A percentile compares a stretch with the other conserved stretches of the same genome.
phyloP scores from a whole-genome alignment of 1,140 invertebrate species.

The Eumaeus atala region DNA sequence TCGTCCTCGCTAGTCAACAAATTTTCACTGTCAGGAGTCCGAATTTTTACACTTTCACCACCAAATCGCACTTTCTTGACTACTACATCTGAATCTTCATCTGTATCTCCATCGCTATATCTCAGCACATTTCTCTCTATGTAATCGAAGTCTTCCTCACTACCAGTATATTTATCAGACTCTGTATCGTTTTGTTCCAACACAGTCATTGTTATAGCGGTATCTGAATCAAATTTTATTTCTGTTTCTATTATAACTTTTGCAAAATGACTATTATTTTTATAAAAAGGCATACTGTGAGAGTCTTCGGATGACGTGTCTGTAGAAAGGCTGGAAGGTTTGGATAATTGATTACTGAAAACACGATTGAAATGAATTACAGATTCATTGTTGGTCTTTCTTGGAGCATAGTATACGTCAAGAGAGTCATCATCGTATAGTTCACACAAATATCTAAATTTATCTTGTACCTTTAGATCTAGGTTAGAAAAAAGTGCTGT shows the following conservation, averaged over 20 bases:
- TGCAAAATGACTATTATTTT: conserved; percentile 51
- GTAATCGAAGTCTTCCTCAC: conserved; percentile 68
- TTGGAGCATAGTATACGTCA: conserved; percentile 62
- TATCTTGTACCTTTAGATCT: conserved; percentile 75
- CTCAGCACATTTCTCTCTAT: conserved; percentile 71
- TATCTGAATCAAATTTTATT: conserved; percentile 84
- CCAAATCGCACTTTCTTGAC: conserved; percentile 85
- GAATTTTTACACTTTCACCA: conserved; percentile 86
- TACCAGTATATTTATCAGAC: conserved; percentile 56
- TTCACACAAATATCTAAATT: conserved; percentile 81
- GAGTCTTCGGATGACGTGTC: conserved; percentile 66
- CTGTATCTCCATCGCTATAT: conserved; percentile 75
- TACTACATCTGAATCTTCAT: conserved; percentile 74
- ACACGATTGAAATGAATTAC: conserved; percentile 54
- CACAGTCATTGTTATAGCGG: conserved; percentile 86
- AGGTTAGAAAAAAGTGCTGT: conserved; percentile 66
- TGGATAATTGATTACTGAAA: conserved; percentile 39
- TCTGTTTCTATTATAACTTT: conserved; percentile 86
- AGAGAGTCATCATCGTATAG: conserved; percentile 76
- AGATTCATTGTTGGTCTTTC: conserved; percentile 38
- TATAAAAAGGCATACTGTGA: conserved; percentile 41
- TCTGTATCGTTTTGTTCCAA: conserved; percentile 79
- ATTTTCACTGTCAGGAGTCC: conserved; percentile 87
- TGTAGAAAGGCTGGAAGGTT: conserved; percentile 44
- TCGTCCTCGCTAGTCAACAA: conserved; percentile 71